Evolutionary conservation across 2,888 invertebrate genomes (phyloP), one percentile per base, ranked within the genome.

Genomic region (Brenthis hecate): DNA sequence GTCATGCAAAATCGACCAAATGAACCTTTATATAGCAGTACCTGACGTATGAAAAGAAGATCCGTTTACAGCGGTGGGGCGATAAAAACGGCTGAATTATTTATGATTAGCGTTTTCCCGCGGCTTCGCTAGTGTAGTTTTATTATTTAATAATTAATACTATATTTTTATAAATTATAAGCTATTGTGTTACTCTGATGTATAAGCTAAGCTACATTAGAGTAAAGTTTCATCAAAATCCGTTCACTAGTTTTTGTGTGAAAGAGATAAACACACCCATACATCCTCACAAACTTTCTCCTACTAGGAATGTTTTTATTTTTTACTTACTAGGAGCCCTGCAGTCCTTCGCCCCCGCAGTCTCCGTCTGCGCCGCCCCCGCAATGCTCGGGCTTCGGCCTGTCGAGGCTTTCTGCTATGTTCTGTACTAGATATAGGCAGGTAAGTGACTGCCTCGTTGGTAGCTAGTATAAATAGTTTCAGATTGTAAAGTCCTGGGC

Each of bases 361-460:
- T 36, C 70, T 14, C 68, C 73, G 32, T 69, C 77, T 32, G 65
- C 75, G 51, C 53, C 72, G 32, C 74, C 74, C 11, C 65, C 72
- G 13, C 72, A 75, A 60, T 66, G 67, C 50, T 71, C 67, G 8
- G 81, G 82, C 61, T 82, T 80, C 73, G 89, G 89, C 0, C 81
- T 91, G 6, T 84, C 89, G 0, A 65, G 91, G 0, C 83, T 93
- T 0, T 87, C 91, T 0, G 81, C 87, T n/a, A 87, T 93, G 28
- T 92, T 92, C 81, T 85, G 87, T 0, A 81, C 87, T 0, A 74
- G 91, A 43, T 93, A 93, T 61, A 74, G 89, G 72, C 92, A 89
- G 85, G 91, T 91, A 0, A 43, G 36, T 43, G 36, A 8, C 2
- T 43, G 3, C 11, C 36, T 43, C 36, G 36, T 43, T 43, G 36